Evolutionary conservation across 2,888 invertebrate species (phyloP), one percentile per base, ranked within the genome.

Genomic region (Ochlodes sylvanus): DNA sequence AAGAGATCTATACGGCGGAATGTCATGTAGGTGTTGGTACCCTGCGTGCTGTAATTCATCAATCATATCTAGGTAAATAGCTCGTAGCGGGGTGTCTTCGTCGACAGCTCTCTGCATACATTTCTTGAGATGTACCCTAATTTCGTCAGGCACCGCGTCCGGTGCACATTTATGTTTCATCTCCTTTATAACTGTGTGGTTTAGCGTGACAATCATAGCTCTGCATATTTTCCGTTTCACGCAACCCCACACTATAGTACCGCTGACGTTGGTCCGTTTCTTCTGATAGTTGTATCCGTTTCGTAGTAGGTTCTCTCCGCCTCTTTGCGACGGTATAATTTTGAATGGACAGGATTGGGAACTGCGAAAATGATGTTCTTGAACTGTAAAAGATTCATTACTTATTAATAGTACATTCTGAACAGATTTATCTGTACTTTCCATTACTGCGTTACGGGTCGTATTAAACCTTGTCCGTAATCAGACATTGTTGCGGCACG

Each of bases 71-170:
- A 55, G 5, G 32, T 55, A 55, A n/a, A 55, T 55, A 7, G 14
- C 9, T n/a, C 32, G n/a, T 2, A 55, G 32, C n/a, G 54, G 54
- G 2, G 54, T 55, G 14, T 55, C 54, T n/a, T 55, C 54, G 0
- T 55, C 54, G 7, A 32, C 15, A n/a, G 54, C 54, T 32, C 54
- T 55, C 21, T 32, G 54, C 7, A 32, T 55, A 7, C 54, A 55
- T 32, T 55, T 55, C 32, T 55, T 55, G n/a, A 55, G n/a, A n/a
- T 55, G 54, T n/a, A 55, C 54, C 32, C 32, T 55, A 0, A 55
- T 55, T 55, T 55, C 54, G 9, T 55, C 54, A 32, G 21, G 27
- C 12, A 55, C 32, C n/a, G 14, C 54, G 21, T 55, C 54, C 7
- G 54, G 54, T 7, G 15, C 21, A 7, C 54, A 55, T 12, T 27